These are phyloP conservation scores for Perognathus longimembris DNA, from an alignment of 2,113 vertebrate species.

Conservation along the genomic window DNA sequence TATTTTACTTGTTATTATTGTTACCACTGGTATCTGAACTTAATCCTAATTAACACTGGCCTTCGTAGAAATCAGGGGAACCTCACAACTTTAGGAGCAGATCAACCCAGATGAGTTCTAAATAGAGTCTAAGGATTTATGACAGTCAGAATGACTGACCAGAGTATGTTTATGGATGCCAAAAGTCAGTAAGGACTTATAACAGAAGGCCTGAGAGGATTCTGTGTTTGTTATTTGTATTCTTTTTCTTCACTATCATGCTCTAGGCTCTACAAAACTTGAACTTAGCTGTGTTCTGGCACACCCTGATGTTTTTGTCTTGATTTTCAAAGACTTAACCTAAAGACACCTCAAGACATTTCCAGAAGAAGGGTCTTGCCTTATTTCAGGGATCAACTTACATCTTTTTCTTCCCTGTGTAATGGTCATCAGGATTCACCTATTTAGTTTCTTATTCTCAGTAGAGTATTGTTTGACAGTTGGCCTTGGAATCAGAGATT, in stretches of 20 bases:
- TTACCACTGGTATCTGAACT: neutral
- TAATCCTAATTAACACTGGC: neutral
- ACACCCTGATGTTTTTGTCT: neutral
- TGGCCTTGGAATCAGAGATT: neutral
- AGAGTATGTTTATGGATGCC: neutral
- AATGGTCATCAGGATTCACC: neutral
- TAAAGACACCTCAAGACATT: neutral
- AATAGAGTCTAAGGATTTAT: neutral
- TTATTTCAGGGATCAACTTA: neutral
- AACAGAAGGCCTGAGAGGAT: neutral
- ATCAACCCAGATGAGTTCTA: neutral
- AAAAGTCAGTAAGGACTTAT: neutral
- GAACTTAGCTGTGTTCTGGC: neutral
- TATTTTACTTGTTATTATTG: neutral
- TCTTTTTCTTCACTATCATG: slow-evolving; percentile 16
- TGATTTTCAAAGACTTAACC: neutral
- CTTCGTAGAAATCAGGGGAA: neutral
- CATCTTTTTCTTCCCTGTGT: neutral
- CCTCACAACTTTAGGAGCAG: neutral
- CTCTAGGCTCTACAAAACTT: neutral
- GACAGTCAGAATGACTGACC: neutral
- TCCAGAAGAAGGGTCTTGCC: neutral
- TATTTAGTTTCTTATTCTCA: neutral
- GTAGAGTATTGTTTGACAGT: neutral
- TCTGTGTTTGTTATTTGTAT: neutral